phyloP scores from a whole-genome alignment of 2,888 invertebrate species.

The Microctonus brassicae region DNA sequence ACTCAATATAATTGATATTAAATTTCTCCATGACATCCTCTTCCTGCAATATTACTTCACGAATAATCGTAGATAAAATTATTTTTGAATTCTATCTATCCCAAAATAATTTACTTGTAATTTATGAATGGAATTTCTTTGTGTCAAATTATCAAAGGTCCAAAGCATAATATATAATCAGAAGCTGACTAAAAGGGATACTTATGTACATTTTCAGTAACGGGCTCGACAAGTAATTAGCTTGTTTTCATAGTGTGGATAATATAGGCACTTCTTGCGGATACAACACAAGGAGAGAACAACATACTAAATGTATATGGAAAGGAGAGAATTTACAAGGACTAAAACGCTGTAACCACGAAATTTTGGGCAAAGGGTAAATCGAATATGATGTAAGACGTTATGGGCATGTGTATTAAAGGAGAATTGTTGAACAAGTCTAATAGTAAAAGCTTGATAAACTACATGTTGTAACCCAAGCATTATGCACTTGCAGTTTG shows the following conservation, averaged over 20 bases:
- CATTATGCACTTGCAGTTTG: background rate
- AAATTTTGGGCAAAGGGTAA: constrained; percentile 16
- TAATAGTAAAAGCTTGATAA: too few relatives aligned
- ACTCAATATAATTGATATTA: constrained; percentile 12
- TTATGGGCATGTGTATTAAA: constrained; percentile 1
- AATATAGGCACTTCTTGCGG: constrained; percentile 3
- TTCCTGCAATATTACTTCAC: background rate
- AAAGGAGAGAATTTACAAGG: background rate
- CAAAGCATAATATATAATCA: background rate
- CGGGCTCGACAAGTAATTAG: constrained; percentile 24
- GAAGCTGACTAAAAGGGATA: background rate
- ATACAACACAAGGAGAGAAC: too few relatives aligned
- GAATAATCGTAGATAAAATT: background rate
- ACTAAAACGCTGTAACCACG: constrained; percentile 15
- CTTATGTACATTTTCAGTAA: constrained; percentile 9
- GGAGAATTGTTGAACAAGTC: background rate
- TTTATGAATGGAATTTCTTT: background rate
- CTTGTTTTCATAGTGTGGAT: constrained; percentile 9
- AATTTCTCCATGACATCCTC: background rate
- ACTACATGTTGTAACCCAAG: background rate
- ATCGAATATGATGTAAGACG: constrained; percentile 18
- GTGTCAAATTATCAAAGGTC: background rate
- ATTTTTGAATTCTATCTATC: background rate
- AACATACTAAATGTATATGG: background rate
- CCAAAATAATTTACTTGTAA: background rate